Base-by-base conservation (phyloP, 2,888 invertebrate genomes). In the Linnaemya tessellans region DNA sequence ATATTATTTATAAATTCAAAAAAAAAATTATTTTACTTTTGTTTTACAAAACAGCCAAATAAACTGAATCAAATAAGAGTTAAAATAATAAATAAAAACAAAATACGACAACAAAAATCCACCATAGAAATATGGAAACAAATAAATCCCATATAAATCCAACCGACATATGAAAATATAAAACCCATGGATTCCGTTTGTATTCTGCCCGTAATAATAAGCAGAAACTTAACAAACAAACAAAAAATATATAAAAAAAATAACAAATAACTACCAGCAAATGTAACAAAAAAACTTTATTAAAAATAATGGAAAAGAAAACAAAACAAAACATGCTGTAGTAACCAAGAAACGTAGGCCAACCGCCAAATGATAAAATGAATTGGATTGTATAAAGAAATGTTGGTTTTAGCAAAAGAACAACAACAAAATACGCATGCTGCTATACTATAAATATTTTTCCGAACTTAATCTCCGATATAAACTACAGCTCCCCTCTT, bases 81-180 rank as follows among this genome's bases (percentile, higher is more conserved):
- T 13, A 10, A 46, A 41, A 35, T 46, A 38, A 49, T 1, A 18
- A 41, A 68, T 70, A 51, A 54, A 46, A 4, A 35, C n/a, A 68
- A 70, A 64, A 38, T 46, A 62, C 30, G 38, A 20, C 68, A 60
- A 80, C 20, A 60, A 73, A 77, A 80, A 80, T 73, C 77, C 80
- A 60, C 67, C 84, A 80, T 65, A 74, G 60, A 80, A 77, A 82
- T 71, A 80, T 67, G 80, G 67, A 77, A 60, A 78, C 77, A 68
- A 74, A 81, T 85, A 81, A 85, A 85, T 85, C 84, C 84, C 51
- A 68, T 54, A 74, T 74, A 81, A 81, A 74, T 79, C 81, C 84
- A 74, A 81, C 64, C 60, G 67, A 58, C 75, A 81, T 81, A 70
- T 79, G 81, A 77, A 79, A 68, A 64, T 75, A 79, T 79, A 65